These are phyloP conservation scores for Eulemur coronatus DNA, from an alignment of 2,797 vertebrate species.

Conservation along the genomic window DNA sequence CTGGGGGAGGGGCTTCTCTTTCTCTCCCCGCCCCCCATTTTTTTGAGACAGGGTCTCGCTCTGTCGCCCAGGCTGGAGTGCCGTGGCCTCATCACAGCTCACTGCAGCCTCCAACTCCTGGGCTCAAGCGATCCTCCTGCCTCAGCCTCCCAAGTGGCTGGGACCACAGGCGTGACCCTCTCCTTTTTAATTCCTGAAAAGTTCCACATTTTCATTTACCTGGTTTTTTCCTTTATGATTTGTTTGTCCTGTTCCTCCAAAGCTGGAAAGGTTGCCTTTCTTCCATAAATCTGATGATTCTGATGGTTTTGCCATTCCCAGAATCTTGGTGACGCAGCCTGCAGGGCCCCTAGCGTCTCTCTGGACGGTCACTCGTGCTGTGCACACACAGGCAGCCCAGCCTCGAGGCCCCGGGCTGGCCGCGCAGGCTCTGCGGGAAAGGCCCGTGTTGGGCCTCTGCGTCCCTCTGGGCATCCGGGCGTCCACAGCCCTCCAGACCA, in stretches of 20 bases:
- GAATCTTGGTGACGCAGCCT: background rate
- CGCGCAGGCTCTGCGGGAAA: background rate
- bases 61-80: too few relatives aligned
- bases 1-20: background rate
- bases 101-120: too few relatives aligned
- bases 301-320: background rate
- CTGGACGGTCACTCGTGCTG: background rate
- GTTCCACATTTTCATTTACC: background rate
- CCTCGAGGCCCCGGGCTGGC: background rate
- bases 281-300: background rate
- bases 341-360: background rate
- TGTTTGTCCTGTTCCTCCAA: background rate
- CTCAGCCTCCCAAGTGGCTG: too few relatives aligned
- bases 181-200: background rate
- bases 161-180: too few relatives aligned
- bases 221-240: background rate
- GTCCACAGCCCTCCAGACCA: background rate
- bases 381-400: too few relatives aligned
- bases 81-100: too few relatives aligned
- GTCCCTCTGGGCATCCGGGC: background rate
- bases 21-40: too few relatives aligned
- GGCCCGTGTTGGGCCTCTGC: background rate
- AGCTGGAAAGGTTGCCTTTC: background rate
- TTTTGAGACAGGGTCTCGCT: too few relatives aligned
- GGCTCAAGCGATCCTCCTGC: too few relatives aligned